A percentile compares a stretch with the other conserved stretches of the same genome.
Conservation (phyloP, 2,888 invertebrate genomes). For the Molorchus minor region DNA sequence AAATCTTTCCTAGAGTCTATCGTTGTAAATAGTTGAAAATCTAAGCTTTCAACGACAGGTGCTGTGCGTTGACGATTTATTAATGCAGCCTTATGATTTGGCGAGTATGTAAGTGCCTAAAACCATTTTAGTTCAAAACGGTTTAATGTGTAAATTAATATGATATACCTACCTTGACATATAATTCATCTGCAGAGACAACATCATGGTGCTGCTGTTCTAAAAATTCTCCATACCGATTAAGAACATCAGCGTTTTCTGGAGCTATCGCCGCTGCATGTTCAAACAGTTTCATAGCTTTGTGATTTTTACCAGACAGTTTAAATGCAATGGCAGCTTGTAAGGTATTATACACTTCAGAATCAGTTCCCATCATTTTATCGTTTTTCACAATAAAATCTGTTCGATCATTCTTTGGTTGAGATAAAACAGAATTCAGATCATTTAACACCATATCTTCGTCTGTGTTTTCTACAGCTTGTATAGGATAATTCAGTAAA, state of each 20-base stretch:
- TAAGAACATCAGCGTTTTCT: conserved; percentile 89
- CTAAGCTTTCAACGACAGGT: conserved; percentile 88
- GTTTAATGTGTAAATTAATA: too few relatives aligned
- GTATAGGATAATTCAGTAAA: conserved; percentile 44
- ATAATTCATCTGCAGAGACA: conserved; percentile 89
- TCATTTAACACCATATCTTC: conserved; percentile 53
- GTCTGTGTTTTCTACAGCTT: conserved; percentile 43
- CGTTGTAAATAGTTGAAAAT: conserved; percentile 77
- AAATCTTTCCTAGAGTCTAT: conserved; percentile 88
- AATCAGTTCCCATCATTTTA: conserved; percentile 60
- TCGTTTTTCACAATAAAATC: conserved; percentile 38
- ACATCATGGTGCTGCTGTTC: conserved; percentile 87
- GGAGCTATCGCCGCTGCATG: conserved; percentile 93
- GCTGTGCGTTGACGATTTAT: conserved; percentile 85
- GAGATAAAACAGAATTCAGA: conserved; percentile 51
- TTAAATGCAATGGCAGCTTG: conserved; percentile 88
- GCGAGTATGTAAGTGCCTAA: conserved; percentile 80
- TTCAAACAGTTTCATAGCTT: conserved; percentile 86
- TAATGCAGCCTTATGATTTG: conserved; percentile 82
- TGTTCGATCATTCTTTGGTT: conserved; percentile 35
- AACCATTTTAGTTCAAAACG: conserved; percentile 13
- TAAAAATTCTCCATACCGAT: conserved; percentile 91
- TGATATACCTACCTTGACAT: too few relatives aligned
- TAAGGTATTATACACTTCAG: conserved; percentile 86
- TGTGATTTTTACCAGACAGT: conserved; percentile 81